Conservation (phyloP, 2,888 invertebrate genomes). For the Ptychoptera albimana region DNA sequence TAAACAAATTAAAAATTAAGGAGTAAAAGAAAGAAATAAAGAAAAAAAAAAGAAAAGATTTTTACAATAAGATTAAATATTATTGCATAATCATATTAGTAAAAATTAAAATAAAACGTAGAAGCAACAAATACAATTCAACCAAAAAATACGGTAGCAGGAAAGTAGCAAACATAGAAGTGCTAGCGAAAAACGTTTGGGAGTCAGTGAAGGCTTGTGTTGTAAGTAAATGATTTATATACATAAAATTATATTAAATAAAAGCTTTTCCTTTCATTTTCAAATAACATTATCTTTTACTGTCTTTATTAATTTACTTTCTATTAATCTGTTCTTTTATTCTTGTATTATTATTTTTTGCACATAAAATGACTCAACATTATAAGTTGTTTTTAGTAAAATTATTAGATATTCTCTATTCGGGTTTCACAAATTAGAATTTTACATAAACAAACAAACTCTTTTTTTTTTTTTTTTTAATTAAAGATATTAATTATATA, state of each 20-base stretch:
- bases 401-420: too few relatives aligned
- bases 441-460: too few relatives aligned
- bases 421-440: too few relatives aligned
- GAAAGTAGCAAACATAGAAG: conserved; percentile 29
- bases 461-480: too few relatives aligned
- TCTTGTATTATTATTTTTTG: conserved; percentile 10
- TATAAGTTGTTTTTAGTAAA: too few relatives aligned
- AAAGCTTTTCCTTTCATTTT: too few relatives aligned
- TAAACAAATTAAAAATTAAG: neutral
- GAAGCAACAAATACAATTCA: neutral
- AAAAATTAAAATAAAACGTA: too few relatives aligned
- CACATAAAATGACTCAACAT: too few relatives aligned
- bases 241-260: neutral
- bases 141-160: neutral
- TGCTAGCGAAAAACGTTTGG: conserved; percentile 32
- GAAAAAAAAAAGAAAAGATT: neutral
- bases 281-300: neutral
- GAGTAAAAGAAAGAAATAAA: neutral
- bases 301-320: neutral
- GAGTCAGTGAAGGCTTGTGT: conserved; percentile 34
- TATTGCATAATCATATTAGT: too few relatives aligned
- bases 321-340: conserved; percentile 8
- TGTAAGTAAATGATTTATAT: conserved; percentile 22
- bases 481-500: too few relatives aligned
- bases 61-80: neutral